phyloP scores from a whole-genome alignment of 1,140 invertebrate species.

The Hydropsyche tenuis region DNA sequence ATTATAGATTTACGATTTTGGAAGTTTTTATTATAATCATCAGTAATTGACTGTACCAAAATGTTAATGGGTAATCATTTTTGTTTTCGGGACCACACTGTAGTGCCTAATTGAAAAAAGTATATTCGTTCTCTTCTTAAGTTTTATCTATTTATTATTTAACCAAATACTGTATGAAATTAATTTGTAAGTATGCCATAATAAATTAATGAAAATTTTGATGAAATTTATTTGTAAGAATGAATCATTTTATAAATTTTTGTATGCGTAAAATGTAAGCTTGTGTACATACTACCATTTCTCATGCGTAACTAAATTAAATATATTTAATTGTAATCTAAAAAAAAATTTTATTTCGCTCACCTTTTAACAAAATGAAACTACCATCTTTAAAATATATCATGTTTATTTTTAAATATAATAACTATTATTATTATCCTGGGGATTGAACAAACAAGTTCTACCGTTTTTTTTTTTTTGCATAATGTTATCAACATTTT shows the following conservation, averaged over 20 bases:
- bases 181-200: background rate
- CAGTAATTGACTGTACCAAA: background rate
- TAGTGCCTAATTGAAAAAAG: background rate
- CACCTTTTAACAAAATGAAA: background rate
- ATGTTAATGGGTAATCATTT: background rate
- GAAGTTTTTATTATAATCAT: too few species aligned
- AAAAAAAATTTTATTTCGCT: background rate
- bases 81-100: background rate
- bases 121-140: background rate
- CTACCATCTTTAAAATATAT: conserved; percentile 17
- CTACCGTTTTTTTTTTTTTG: background rate
- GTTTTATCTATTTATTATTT: background rate
- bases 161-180: background rate
- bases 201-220: background rate
- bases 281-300: background rate
- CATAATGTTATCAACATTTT: background rate
- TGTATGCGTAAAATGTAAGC: background rate
- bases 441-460: conserved; percentile 30
- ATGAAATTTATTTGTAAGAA: background rate
- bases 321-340: conserved; percentile 8
- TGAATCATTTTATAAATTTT: too few species aligned
- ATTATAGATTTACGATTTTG: too few species aligned
- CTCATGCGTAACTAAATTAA: background rate
- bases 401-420: conserved; percentile 10
- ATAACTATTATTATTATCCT: conserved; percentile 8